Evolutionary conservation across 2,888 invertebrate species (phyloP).

Genomic region (Oligia latruncula): DNA sequence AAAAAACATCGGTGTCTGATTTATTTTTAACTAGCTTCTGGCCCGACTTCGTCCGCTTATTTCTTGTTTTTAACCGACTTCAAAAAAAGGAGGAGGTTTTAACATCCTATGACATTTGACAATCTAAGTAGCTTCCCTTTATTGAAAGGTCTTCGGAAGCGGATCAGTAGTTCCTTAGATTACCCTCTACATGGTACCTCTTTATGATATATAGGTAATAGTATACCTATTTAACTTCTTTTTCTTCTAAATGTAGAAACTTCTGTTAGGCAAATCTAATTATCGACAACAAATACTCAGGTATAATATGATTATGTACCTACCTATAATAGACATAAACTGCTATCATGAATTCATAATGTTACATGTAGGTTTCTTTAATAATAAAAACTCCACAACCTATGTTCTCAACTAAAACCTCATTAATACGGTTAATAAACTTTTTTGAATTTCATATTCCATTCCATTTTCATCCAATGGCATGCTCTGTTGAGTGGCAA

Average conservation of each 20-base stretch:
- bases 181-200: not conserved
- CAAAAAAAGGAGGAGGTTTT: too few species aligned
- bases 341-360: not conserved
- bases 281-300: not conserved
- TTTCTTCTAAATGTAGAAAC: not conserved
- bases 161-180: not conserved
- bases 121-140: not conserved
- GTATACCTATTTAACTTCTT: not conserved
- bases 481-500: slow-evolving; percentile 47
- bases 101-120: not conserved
- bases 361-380: not conserved
- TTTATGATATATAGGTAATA: not conserved
- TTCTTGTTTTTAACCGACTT: too few species aligned
- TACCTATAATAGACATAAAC: not conserved
- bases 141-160: not conserved
- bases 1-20: not conserved
- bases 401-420: slow-evolving; percentile 23
- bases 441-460: slow-evolving; percentile 41
- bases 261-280: not conserved
- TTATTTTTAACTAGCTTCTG: not conserved
- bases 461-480: slow-evolving; percentile 33
- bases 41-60: too few species aligned
- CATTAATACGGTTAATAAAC: slow-evolving; percentile 47
- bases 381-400: not conserved
- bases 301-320: too few species aligned